Evolutionary conservation across 2,797 vertebrate species (phyloP).

Genomic region (Xiphorhynchus erythropygius): DNA sequence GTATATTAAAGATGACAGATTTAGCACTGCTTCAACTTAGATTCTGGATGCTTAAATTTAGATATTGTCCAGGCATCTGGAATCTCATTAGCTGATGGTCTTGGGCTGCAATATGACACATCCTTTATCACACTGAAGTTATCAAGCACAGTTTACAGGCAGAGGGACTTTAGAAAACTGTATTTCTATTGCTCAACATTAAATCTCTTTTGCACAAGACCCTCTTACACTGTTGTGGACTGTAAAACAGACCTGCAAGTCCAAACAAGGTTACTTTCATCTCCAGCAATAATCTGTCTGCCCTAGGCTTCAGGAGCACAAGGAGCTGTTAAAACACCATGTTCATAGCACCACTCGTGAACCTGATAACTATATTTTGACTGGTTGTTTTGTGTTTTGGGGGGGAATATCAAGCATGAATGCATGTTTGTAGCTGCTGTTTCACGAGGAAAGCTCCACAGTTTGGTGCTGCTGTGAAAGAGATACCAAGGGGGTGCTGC

Average conservation of each 20-base stretch:
- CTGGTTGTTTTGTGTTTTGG: neutral
- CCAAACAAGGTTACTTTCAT: neutral
- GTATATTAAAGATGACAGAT: neutral
- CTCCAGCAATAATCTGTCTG: neutral
- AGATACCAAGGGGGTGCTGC: fast-evolving
- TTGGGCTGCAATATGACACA: neutral
- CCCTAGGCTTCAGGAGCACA: neutral
- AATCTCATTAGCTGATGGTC: neutral
- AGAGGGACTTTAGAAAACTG: neutral
- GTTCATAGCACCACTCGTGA: neutral
- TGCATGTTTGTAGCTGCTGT: neutral
- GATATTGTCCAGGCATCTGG: neutral
- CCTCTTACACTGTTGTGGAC: neutral
- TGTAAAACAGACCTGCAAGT: neutral
- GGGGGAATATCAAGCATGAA: neutral
- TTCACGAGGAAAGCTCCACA: neutral
- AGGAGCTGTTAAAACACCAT: neutral
- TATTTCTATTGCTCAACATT: neutral
- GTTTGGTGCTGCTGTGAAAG: neutral
- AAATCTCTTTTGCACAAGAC: neutral
- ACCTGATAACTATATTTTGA: neutral
- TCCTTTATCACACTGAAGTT: neutral
- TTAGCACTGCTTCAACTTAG: neutral
- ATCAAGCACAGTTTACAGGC: neutral
- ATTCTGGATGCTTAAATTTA: neutral